phyloP scores from a whole-genome alignment of 2,113 vertebrate genomes.

The Eidolon helvum region DNA sequence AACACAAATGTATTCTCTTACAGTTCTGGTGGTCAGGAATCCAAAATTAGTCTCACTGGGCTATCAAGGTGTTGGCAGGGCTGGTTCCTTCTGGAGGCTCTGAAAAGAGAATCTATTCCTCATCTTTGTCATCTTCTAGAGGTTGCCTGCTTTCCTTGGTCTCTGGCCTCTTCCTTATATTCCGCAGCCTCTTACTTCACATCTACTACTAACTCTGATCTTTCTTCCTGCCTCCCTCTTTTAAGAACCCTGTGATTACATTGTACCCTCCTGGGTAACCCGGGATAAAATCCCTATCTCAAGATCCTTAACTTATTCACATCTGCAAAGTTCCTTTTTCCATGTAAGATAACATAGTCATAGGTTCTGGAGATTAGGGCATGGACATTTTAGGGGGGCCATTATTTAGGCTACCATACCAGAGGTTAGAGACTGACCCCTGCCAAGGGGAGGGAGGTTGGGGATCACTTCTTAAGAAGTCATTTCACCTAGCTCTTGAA shows the following conservation, averaged over 20 bases:
- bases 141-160: not conserved
- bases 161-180: not conserved
- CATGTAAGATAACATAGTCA: not conserved
- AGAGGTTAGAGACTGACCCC: not conserved
- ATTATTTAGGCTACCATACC: not conserved
- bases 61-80: not conserved
- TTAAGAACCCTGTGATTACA: not conserved
- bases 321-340: not conserved
- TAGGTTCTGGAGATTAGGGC: not conserved
- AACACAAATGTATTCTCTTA: not conserved
- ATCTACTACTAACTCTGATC: not conserved
- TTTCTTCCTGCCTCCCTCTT: not conserved
- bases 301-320: not conserved
- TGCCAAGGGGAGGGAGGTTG: not conserved
- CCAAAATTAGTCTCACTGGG: not conserved
- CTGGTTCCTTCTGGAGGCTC: not conserved
- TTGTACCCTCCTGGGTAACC: not conserved
- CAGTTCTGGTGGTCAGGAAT: not conserved
- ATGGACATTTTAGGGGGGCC: rapidly evolving
- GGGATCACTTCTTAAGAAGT: not conserved
- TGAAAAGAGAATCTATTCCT: not conserved
- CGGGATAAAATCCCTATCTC: not conserved
- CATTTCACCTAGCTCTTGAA: not conserved
- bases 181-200: not conserved
- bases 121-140: not conserved